Evolutionary conservation across 2,113 vertebrate genomes (phyloP).

Genomic region (Columbina picui): DNA sequence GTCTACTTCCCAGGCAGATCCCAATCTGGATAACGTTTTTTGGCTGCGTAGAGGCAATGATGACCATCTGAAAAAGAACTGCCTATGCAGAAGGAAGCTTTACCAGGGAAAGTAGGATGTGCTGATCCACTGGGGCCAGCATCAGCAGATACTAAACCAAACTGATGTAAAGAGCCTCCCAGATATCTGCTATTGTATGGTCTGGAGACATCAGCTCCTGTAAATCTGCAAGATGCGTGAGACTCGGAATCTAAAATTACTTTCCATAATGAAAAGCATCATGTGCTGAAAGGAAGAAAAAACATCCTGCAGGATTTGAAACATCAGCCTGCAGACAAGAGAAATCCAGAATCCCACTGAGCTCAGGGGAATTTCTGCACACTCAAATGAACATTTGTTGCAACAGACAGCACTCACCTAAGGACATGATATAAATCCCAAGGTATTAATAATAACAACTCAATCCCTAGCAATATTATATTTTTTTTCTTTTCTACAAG

Average conservation of each 20-base stretch:
- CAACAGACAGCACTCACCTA: not conserved
- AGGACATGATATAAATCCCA: not conserved
- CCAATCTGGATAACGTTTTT: not conserved
- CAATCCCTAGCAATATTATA: not conserved
- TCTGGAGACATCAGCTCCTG: not conserved
- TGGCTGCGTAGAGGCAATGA: not conserved
- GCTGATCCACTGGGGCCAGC: not conserved
- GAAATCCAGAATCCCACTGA: slow-evolving; percentile 6
- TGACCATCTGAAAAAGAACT: not conserved
- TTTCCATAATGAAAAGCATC: slow-evolving; percentile 35
- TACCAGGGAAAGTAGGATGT: not conserved
- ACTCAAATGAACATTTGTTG: not conserved
- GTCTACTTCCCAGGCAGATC: not conserved
- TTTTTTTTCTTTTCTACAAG: not conserved
- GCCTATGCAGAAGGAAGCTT: not conserved
- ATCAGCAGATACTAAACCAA: not conserved
- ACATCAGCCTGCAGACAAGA: not conserved
- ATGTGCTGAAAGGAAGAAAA: not conserved
- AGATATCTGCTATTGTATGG: not conserved
- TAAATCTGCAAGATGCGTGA: slow-evolving; percentile 1
- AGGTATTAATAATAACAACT: not conserved
- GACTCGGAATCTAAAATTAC: not conserved
- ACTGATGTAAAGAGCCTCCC: not conserved
- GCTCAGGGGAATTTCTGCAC: not conserved
- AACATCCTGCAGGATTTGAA: not conserved